phyloP scores from a whole-genome alignment of 2,113 vertebrate species.

The Zosterops borbonicus region DNA sequence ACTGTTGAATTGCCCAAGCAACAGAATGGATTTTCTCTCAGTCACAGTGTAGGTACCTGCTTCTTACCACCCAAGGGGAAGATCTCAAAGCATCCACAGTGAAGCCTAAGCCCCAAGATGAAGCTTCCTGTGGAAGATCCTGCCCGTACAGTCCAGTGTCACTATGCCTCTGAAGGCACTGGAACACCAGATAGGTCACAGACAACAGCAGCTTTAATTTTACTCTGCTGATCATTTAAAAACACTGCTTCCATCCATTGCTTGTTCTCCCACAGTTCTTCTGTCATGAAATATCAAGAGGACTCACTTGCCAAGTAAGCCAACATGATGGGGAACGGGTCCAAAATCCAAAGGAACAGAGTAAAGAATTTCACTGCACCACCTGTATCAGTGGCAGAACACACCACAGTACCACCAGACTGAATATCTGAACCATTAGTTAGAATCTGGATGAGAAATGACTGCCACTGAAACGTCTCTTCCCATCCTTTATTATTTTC shows the following conservation, averaged over 20 bases:
- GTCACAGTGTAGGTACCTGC: background rate
- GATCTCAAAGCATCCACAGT: background rate
- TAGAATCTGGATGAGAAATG: background rate
- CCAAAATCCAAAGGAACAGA: background rate
- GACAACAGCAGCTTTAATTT: background rate
- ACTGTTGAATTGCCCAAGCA: background rate
- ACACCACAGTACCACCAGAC: background rate
- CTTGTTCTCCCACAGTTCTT: background rate
- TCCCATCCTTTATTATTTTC: background rate
- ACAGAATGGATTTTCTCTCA: background rate
- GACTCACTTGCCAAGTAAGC: background rate
- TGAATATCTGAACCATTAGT: background rate
- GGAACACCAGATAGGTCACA: background rate
- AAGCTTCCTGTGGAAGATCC: background rate
- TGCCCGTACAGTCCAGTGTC: background rate
- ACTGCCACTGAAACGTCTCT: background rate
- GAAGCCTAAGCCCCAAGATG: background rate
- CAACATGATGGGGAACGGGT: background rate
- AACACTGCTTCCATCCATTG: background rate
- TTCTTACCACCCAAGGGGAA: background rate
- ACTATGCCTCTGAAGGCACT: background rate
- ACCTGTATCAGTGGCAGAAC: background rate
- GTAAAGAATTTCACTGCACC: background rate
- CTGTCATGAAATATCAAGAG: background rate
- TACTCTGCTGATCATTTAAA: background rate